Evolutionary conservation across 2,888 invertebrate species (phyloP), one percentile per base, ranked within the genome.

Genomic region (Phalera bucephala): DNA sequence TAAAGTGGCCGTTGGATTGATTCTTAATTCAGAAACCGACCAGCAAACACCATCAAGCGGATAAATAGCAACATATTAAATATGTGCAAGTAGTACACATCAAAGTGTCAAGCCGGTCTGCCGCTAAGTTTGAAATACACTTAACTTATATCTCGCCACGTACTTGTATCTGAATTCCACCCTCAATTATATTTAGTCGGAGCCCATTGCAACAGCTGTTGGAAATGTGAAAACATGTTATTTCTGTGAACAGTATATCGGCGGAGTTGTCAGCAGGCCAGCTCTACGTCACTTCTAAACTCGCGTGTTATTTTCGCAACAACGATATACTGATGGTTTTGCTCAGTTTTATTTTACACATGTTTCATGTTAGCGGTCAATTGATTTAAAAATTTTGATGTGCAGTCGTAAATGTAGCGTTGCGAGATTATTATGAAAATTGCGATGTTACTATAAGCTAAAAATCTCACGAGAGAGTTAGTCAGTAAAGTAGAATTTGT

Each of bases 241-340:
- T 83, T 82, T 83, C 68, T 51, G 76, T 67, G 66, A 69, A 61
- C 53, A 77, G 74, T 72, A 76, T 75, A 68, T 73, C 64, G 64
- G 74, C 54, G 64, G 64, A 57, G 55, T 77, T 80, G 83, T 72
- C 78, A 75, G 71, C 49, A 36, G 38, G 82, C 86, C 86, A 84
- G 75, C 60, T 76, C 71, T 68, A 73, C 60, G 54, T 47, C 55
- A 65, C 58, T 69, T 66, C 73, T 74, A 70, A 40, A 48, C 36
- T 48, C 32, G 31, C 12, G 37, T 54, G 74, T 65, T 80, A 80
- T 80, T 79, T 80, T 78, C 52, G 75, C 76, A 64, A 50, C 64
- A 52, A 57, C 42, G 40, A 45, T 40, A 40, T 28, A 52, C 53
- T 40, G 51, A 32, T 26, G 33, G 11, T 44, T 42, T 29, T 49